Evolutionary conservation across 2,888 invertebrate genomes (phyloP), one percentile per base, ranked within the genome.

Genomic region (Melanargia galathea): DNA sequence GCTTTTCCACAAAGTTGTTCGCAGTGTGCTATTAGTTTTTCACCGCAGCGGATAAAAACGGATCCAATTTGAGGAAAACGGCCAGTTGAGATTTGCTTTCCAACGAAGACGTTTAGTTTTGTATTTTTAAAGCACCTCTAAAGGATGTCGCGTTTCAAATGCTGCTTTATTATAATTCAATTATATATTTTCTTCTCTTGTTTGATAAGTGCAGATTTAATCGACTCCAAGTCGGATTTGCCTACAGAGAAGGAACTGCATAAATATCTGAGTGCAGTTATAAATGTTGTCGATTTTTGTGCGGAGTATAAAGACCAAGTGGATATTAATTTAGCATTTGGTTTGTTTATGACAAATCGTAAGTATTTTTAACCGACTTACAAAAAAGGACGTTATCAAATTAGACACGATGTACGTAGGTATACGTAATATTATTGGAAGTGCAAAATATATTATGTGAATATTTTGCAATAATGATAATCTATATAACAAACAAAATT

Each of bases 291-390:
- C 16, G 65, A 74, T 8, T 86, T 79, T 73, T 72, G 69, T 57
- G 8, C 55, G 13, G 64, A 16, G 66, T 46, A 81, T 66, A 74
- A 71, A 66, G 24, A 73, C 51, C 71, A 77, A 33, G 64, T 84
- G 43, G 81, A 87, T 72, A 54, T 80, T 11, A 78, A 80, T 69
- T 72, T 79, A 30, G 73, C 67, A 11, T 83, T 83, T 49, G 87
- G 84, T 40, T 65, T 87, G 60, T 84, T 86, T 73, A 63, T 87
- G 35, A 64, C 75, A 0, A 79, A 78, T 20, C 84, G 87, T 87
- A 77, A 79, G 75, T n/a, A 22, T 49, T n/a, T 58, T 38, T 13
- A n/a, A 38, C 5, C n/a, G n/a, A n/a, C n/a, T n/a, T n/a, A n/a
- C n/a, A n/a, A n/a, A n/a, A n/a, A n/a, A n/a, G n/a, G n/a, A n/a